Base-by-base conservation (phyloP, 2,888 invertebrate species). In the Diploptera punctata region DNA sequence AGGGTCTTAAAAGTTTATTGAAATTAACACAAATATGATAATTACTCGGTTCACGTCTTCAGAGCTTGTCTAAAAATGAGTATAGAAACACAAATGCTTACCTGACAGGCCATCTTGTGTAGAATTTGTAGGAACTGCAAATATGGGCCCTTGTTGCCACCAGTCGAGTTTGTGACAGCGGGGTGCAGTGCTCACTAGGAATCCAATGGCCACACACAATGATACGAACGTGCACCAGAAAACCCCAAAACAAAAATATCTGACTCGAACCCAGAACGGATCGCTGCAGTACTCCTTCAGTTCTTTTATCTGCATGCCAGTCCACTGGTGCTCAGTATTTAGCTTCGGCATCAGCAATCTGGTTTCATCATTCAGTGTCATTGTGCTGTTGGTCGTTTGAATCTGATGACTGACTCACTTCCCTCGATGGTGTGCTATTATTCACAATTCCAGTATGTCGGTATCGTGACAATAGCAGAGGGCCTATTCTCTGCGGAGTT, bases 101-200 rank as follows among this genome's bases (percentile, higher is more conserved):
- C 57, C 57, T 57, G 26, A 3, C 5, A 57, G 0, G 29, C 26
- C 26, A n/a, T 29, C 9, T 5, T 16, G 1, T 13, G 13, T 16
- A 29, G 13, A n/a, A 31, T 16, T 16, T 21, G 52, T 13, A 18
- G 49, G 18, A 18, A 70, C 31, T 21, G 33, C 24, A 21, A 62
- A 70, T 16, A 70, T 31, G 10, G 70, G 70, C 1, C 65, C 62
- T 19, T 70, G 52, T 38, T 70, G 70, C 70, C 70, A 70, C 70
- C 70, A 70, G 0, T 70, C 62, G 16, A 47, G 16, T 7, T 52
- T 52, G 2, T n/a, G 62, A 21, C 70, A 70, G 5, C 65, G 47
- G 31, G 70, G 70, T 21, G 70, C 70, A 19, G 29, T 44, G 60
- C 31, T 10, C 19, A 52, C 29, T 16, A 70, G 24, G 19, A 70